Base-by-base conservation (phyloP, 2,113 vertebrate species). In the Amphiprion ocellaris region DNA sequence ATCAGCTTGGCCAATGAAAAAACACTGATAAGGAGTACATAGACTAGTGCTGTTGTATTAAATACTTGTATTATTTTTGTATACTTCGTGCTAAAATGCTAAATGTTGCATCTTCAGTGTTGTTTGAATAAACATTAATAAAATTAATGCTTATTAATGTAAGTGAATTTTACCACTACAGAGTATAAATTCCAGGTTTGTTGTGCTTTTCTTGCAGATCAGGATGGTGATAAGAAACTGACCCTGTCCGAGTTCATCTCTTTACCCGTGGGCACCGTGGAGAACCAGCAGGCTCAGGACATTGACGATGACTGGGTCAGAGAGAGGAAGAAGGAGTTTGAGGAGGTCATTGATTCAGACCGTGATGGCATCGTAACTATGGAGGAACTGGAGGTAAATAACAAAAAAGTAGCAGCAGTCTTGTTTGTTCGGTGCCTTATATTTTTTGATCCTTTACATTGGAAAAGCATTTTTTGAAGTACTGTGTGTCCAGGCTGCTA, bases 291-390 rank as follows among this genome's bases (percentile, higher is more conserved):
- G 71, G 98, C 95, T 0, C 97, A 98, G 86, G 97, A 98, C 71
- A 95, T 97, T 0, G 98, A 99, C 0, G 98, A 99, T 1, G 96
- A 96, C 74, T 99, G 98, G 98, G 98, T 99, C 0, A 90, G 91
- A 26, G 98, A 99, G 85, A 86, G 98, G 62, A 98, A 90, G 87
- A 98, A 96, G 79, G 98, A 99, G 55, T 99, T 99, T 54, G 95
- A 98, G 87, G 96, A 98, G 0, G 96, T 99, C 46, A 99, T 99
- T 0, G 98, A 99, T 0, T 84, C 95, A 0, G 90, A 99, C 78
- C 96, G 59, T 0, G 92, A 99, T 0, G 95, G 96, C 0, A 96
- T 98, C 0, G 96, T 99, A 59, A 99, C 97, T 21, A 96, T 96
- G 96, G 96, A 97, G 0, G 98, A 99, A 68, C 91, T 99, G 19